Evolutionary conservation across 1,140 invertebrate species (phyloP).

Genomic region (Aphaenogaster floridana): DNA sequence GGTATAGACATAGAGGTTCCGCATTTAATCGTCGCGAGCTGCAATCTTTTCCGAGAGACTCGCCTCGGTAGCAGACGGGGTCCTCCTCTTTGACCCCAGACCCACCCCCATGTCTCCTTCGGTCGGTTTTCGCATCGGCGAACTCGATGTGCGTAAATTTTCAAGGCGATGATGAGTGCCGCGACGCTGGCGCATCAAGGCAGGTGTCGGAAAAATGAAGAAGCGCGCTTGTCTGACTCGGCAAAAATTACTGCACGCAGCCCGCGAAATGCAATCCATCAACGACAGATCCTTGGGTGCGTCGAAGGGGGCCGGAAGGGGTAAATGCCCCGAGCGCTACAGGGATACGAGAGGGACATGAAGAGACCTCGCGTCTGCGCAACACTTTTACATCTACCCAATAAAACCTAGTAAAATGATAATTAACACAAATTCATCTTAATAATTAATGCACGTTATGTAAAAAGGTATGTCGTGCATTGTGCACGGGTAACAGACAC

Average conservation of each 20-base stretch:
- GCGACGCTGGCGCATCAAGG: background rate
- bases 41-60: conserved; percentile 51
- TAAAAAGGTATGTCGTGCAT: background rate
- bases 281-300: conserved; percentile 30
- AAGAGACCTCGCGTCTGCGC: background rate
- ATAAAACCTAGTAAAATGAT: background rate
- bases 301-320: background rate
- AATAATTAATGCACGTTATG: background rate
- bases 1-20: background rate
- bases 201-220: conserved; percentile 41
- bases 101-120: too few relatives aligned
- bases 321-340: background rate
- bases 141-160: conserved; percentile 60
- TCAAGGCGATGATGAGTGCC: conserved; percentile 23
- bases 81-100: background rate
- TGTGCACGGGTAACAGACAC: background rate
- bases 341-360: background rate
- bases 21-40: conserved; percentile 62
- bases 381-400: background rate
- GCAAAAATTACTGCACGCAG: conserved; percentile 40
- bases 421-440: background rate
- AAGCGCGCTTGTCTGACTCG: background rate
- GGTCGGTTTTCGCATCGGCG: conserved; percentile 51
- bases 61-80: background rate
- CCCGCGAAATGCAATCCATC: conserved; percentile 46